Conservation (phyloP, 2,113 vertebrate genomes). For the Neodon shergylaensis region DNA sequence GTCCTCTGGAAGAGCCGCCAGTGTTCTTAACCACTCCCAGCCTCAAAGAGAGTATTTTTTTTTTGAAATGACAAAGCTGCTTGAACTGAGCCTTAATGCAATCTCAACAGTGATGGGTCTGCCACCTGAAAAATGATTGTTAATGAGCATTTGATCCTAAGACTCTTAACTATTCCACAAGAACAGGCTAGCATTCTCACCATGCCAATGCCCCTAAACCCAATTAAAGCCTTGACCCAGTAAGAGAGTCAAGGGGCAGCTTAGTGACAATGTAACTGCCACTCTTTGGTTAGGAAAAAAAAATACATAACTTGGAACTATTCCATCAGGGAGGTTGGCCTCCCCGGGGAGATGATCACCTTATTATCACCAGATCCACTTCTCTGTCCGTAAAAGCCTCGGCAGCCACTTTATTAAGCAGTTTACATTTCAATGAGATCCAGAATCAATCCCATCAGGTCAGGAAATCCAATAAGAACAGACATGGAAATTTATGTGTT, state of each 20-base stretch:
- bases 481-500: constrained; percentile 52
- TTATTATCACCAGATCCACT: neutral
- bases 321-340: neutral
- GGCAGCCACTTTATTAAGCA: neutral
- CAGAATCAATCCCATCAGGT: constrained; percentile 26
- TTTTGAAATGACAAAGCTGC: neutral
- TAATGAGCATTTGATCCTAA: neutral
- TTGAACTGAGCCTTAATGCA: neutral
- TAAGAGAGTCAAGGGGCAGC: neutral
- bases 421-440: constrained; percentile 42
- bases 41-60: neutral
- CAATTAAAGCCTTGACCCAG: neutral
- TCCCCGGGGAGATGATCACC: neutral
- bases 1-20: neutral
- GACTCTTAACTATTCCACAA: neutral
- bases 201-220: too few species aligned
- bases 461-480: constrained; percentile 53
- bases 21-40: neutral
- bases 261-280: neutral
- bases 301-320: neutral
- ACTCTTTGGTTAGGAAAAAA: neutral
- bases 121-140: neutral
- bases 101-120: neutral
- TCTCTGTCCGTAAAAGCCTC: constrained; percentile 9
- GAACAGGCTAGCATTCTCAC: neutral